Evolutionary conservation across 2,113 vertebrate genomes (phyloP), one percentile per base, ranked within the genome.

Genomic region (Laticauda laticaudata): DNA sequence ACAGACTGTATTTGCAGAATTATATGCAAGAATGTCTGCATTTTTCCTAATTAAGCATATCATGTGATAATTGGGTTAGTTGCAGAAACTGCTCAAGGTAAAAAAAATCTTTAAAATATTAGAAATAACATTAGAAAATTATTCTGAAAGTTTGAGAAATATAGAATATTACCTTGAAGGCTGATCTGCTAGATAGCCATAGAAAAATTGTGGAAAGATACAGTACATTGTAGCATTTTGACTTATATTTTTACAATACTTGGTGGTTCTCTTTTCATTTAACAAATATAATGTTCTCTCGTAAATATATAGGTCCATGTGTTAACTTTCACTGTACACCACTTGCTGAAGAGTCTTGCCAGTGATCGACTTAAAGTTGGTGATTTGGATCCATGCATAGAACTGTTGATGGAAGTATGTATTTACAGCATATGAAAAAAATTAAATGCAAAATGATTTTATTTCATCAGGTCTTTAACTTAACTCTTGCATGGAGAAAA

Each of bases 301-400:
- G 29, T 95, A 81, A 81, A 81, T 29, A 9, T 43, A 14, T 95
- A 99, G 99, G 98, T 99, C 89, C 99, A 99, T 0, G 99, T 99
- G 92, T 95, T 99, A 53, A 99, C 99, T 34, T 99, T 99, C 97
- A 99, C 99, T 0, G 98, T 99, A 29, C 98, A 98, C 96, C 97
- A 98, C 91, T 95, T 99, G 93, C 97, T 99, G 90, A 98, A 98
- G 34, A 96, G 97, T 88, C 98, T 99, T 94, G 93, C 94, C 45
- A 91, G 95, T 0, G 61, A 21, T 29, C 98, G 95, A 21, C 97
- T 99, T 8, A 98, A 97, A 69, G 97, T 97, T 7, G 98, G 99
- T 39, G 98, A 99, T 94, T 97, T 99, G 96, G 99, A 99, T 94
- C 95, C 98, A 48, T 99, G 99, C 96, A 96, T 99, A 97, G 98